Evolutionary conservation across 2,888 invertebrate genomes (phyloP).

Genomic region (Schizaphis graminum): DNA sequence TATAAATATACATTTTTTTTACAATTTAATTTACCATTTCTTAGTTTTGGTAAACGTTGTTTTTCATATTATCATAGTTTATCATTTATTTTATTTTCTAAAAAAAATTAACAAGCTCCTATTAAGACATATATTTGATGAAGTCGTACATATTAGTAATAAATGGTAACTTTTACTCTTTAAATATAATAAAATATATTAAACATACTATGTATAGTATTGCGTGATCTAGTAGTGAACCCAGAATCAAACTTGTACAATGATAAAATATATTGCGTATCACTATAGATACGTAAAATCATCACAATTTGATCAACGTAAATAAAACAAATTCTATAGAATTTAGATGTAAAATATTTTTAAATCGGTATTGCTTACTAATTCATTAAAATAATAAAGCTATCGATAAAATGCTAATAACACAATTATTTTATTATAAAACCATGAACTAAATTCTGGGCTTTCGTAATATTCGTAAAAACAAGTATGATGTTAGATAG

Average conservation of each 20-base stretch:
- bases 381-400: not conserved
- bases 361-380: not conserved
- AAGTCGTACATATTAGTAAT: no score
- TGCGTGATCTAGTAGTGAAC: not conserved
- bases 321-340: not conserved
- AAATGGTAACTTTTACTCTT: not conserved
- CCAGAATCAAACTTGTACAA: not conserved
- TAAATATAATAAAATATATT: not conserved
- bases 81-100: not conserved
- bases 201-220: not conserved
- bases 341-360: not conserved
- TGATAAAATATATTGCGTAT: not conserved
- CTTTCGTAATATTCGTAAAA: not conserved
- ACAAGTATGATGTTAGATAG: not conserved
- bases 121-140: no score
- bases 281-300: not conserved
- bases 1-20: not conserved
- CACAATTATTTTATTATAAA: not conserved
- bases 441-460: not conserved
- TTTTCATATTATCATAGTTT: not conserved
- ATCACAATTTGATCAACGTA: not conserved
- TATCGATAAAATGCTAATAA: not conserved
- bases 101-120: not conserved
- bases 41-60: not conserved
- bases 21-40: not conserved